phyloP scores from a whole-genome alignment of 2,113 vertebrate species.

The Leucopsar rothschildi region DNA sequence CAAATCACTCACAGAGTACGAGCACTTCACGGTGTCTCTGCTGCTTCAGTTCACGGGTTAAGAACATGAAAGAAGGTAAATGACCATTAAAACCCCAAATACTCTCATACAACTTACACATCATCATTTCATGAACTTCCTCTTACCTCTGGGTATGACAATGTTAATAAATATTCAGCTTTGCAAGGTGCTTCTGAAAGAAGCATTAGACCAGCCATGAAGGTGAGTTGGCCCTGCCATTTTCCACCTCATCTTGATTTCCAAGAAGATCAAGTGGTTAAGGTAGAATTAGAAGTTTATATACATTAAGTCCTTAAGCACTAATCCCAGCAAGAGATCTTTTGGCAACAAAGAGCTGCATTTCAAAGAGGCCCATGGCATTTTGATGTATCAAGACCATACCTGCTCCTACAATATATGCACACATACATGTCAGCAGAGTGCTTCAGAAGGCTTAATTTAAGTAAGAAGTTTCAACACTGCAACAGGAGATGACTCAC shows the following conservation, averaged over 20 bases:
- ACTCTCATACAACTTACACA: neutral
- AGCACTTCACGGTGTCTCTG: neutral
- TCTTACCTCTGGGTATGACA: neutral
- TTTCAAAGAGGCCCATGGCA: neutral
- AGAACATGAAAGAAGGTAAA: neutral
- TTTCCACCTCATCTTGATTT: neutral
- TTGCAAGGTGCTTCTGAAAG: neutral
- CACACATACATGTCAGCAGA: neutral
- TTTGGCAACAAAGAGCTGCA: neutral
- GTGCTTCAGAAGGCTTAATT: neutral
- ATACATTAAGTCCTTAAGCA: neutral
- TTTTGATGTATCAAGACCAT: neutral
- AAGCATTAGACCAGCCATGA: neutral
- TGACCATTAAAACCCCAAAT: rapidly evolving
- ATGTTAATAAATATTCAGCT: neutral
- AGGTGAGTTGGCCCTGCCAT: neutral
- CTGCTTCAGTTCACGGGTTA: neutral
- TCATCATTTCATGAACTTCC: neutral
- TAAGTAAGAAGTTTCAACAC: neutral
- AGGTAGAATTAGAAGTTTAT: neutral
- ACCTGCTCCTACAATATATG: neutral
- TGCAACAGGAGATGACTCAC: neutral
- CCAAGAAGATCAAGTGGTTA: neutral
- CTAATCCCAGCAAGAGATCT: neutral
- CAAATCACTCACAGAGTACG: neutral